Base-by-base conservation (phyloP, 2,888 invertebrate species). In the Sminthurides aquaticus region DNA sequence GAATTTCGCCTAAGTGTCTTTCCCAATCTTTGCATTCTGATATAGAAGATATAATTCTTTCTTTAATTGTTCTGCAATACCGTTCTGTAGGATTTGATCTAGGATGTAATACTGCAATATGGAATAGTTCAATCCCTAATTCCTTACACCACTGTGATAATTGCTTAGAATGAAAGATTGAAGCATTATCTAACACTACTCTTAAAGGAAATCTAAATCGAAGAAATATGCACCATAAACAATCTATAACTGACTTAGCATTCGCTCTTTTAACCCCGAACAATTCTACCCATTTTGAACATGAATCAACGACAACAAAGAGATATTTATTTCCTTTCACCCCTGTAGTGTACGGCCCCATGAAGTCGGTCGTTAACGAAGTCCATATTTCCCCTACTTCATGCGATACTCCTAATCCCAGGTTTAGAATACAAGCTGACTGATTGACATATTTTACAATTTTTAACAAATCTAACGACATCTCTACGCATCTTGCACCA, bases 1-100 rank as follows among this genome's bases (percentile, higher is more conserved):
- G 29, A 1, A 71, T 25, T 48, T 67, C 65, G 1, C 29, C 43
- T 0, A 68, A 20, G 20, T 65, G 55, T 29, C 57, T 43, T 43
- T 66, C 69, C 69, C 69, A 71, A 15, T 69, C 64, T 18, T 63
- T 64, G 20, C 57, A 61, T 2, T 29, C 25, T 1, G 55, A 28
- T 5, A 67, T 64, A 15, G 26, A n/a, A 1, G 65, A 15, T 1
- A 62, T 28, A 8, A 71, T 68, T 29, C 62, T 57, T 3, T n/a
- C 27, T 54, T 68, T 69, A 1, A 69, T 24, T 8, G 55, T 65
- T 15, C 25, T 34, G 48, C 66, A 66, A 48, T 63, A 62, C 8
- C 69, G 25, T 52, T 71, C 71, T 26, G 63, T 57, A 11, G 56
- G n/a, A 34, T 71, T 71, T 26, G 65, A 18, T 29, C 65, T 65